Conservation (phyloP, 2,113 vertebrate genomes). For the Callaeas wilsoni region DNA sequence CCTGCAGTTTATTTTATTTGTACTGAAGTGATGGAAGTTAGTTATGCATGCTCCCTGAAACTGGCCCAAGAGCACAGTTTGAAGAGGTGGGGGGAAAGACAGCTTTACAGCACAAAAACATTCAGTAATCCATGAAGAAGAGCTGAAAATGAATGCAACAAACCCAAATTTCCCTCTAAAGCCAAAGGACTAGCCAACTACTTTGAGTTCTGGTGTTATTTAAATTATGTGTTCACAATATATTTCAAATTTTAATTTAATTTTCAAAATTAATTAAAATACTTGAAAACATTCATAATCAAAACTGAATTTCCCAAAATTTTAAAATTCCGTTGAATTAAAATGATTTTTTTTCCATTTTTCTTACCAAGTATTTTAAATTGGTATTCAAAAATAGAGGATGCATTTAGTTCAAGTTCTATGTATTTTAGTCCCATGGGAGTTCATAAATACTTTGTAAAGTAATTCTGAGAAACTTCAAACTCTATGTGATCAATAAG, state of each 20-base stretch:
- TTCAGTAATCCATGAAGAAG: background rate
- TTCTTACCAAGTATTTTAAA: background rate
- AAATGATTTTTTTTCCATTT: background rate
- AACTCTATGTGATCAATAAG: background rate
- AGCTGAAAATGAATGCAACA: background rate
- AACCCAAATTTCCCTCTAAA: background rate
- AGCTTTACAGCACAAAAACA: background rate
- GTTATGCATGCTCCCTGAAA: background rate
- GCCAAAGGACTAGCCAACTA: background rate
- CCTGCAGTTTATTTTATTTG: background rate
- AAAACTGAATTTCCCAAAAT: background rate
- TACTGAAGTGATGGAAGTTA: background rate
- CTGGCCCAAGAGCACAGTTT: background rate
- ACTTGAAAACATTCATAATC: background rate
- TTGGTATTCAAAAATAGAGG: conserved; percentile 27
- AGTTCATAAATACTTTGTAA: conserved; percentile 27
- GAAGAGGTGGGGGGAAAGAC: background rate
- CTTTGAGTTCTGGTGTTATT: background rate
- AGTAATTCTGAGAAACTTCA: conserved; percentile 9
- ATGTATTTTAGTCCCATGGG: background rate
- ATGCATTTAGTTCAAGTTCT: conserved; percentile 16
- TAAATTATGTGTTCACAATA: background rate
- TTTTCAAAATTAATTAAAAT: background rate
- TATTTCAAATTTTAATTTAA: background rate
- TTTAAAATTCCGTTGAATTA: background rate